phyloP scores from a whole-genome alignment of 2,797 vertebrate genomes.

The Tarsius wallacei region DNA sequence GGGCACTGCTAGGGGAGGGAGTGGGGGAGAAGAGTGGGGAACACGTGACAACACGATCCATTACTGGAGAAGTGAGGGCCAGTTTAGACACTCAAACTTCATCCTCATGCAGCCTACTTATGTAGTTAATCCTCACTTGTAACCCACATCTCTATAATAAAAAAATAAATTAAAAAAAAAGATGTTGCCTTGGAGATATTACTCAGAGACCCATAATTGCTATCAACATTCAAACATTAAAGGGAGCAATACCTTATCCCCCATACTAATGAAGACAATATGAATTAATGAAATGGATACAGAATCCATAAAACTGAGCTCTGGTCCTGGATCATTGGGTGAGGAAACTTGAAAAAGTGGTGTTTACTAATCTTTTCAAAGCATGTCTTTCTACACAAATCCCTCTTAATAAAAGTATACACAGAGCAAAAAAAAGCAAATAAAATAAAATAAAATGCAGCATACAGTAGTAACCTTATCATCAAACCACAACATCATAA shows the following conservation, averaged over 20 bases:
- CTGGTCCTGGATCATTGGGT: constrained; percentile 9
- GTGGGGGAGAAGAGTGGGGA: too few relatives aligned
- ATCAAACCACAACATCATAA: background rate
- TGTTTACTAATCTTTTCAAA: constrained; percentile 39
- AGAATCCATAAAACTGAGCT: background rate
- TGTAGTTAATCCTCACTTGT: too few relatives aligned
- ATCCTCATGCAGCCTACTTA: too few relatives aligned
- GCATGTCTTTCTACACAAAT: background rate
- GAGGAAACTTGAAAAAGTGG: background rate
- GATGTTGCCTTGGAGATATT: constrained; percentile 72
- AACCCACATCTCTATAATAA: too few relatives aligned
- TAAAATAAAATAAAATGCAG: too few relatives aligned
- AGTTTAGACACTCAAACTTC: too few relatives aligned
- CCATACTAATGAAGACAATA: constrained; percentile 2
- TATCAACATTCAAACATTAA: constrained; percentile 29
- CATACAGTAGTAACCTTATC: background rate
- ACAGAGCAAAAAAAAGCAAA: background rate
- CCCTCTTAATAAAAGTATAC: constrained; percentile 3
- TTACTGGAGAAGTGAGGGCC: too few relatives aligned
- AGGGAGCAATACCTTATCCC: constrained; percentile 54
- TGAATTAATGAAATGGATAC: background rate
- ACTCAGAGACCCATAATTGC: constrained; percentile 39
- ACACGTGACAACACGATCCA: too few relatives aligned
- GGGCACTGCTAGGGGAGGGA: too few relatives aligned
- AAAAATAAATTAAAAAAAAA: background rate